Percentiles rank a stretch among this genome's conserved stretches.
These are phyloP conservation scores for Thryonomys swinderianus DNA, from an alignment of 2,113 vertebrate species.

Conservation along the genomic window DNA sequence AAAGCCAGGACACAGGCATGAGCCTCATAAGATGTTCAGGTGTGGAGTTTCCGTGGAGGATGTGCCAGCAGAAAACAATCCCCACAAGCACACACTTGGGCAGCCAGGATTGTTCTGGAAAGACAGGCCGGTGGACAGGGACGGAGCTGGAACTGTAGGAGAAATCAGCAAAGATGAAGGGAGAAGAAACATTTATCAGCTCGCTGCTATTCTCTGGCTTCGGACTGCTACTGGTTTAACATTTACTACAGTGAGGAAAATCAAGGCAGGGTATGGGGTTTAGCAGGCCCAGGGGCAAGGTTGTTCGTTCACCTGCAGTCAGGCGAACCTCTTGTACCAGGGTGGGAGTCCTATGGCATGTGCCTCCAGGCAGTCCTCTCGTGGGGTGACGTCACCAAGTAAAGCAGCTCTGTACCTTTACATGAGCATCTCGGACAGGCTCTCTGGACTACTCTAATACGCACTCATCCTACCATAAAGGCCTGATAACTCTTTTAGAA, in stretches of 20 bases:
- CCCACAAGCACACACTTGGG: not conserved
- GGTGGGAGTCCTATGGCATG: not conserved
- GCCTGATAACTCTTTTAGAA: not conserved
- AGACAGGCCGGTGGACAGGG: not conserved
- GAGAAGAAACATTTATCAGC: not conserved
- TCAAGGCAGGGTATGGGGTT: not conserved
- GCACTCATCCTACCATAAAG: not conserved
- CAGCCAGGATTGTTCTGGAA: not conserved
- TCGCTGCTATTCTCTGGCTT: not conserved
- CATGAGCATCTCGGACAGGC: not conserved
- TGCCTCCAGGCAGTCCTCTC: not conserved
- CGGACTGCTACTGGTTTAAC: not conserved
- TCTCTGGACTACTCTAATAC: not conserved
- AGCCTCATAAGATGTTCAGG: not conserved
- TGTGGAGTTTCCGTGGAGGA: not conserved
- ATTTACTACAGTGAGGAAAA: not conserved
- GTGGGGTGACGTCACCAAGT: fast-evolving
- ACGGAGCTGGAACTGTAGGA: fast-evolving
- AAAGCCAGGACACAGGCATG: not conserved
- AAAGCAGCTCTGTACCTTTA: not conserved
- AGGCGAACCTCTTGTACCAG: not conserved
- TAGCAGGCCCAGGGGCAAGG: not conserved
- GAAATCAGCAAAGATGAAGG: not conserved
- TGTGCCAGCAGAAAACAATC: not conserved
- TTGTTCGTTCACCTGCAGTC: not conserved